These are phyloP conservation scores for Chionodraco myersi DNA, from an alignment of 2,113 vertebrate genomes.

Conservation along the genomic window DNA sequence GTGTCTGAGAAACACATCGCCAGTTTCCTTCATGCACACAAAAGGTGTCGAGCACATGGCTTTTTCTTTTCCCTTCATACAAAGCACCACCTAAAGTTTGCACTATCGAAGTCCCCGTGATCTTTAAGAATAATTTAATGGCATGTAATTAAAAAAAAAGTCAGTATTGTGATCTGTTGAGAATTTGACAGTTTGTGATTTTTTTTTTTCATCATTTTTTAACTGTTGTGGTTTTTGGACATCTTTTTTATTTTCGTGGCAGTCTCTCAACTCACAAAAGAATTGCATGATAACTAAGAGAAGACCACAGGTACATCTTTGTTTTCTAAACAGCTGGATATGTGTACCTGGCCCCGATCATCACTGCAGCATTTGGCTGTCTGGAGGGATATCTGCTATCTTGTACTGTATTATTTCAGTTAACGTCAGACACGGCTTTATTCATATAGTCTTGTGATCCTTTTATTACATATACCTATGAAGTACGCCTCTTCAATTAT, in stretches of 20 bases:
- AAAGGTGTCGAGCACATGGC: constrained; percentile 58
- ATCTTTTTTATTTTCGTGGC: constrained; percentile 63
- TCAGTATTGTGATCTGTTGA: constrained; percentile 81
- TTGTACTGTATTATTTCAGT: constrained; percentile 72
- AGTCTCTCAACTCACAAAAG: constrained; percentile 77
- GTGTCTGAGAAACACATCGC: constrained; percentile 50
- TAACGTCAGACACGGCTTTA: constrained; percentile 67
- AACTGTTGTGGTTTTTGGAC: constrained; percentile 75
- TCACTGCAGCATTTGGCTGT: constrained; percentile 65
- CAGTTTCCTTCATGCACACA: constrained; percentile 52
- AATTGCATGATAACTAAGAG: constrained; percentile 80
- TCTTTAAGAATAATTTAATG: constrained; percentile 72
- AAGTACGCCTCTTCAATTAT: constrained; percentile 78
- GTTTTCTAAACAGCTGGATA: constrained; percentile 71
- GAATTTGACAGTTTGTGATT: constrained; percentile 74
- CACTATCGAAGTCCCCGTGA: constrained; percentile 66
- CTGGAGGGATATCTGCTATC: constrained; percentile 71
- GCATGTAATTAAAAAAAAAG: constrained; percentile 77
- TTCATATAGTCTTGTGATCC: constrained; percentile 79
- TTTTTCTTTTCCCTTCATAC: constrained; percentile 50
- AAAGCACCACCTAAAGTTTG: constrained; percentile 71
- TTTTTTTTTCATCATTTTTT: constrained; percentile 59
- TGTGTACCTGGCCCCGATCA: constrained; percentile 61
- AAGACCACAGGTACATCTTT: constrained; percentile 73
- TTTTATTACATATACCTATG: constrained; percentile 77